Evolutionary conservation across 2,113 vertebrate genomes (phyloP).

Genomic region (Brachyistius frenatus): DNA sequence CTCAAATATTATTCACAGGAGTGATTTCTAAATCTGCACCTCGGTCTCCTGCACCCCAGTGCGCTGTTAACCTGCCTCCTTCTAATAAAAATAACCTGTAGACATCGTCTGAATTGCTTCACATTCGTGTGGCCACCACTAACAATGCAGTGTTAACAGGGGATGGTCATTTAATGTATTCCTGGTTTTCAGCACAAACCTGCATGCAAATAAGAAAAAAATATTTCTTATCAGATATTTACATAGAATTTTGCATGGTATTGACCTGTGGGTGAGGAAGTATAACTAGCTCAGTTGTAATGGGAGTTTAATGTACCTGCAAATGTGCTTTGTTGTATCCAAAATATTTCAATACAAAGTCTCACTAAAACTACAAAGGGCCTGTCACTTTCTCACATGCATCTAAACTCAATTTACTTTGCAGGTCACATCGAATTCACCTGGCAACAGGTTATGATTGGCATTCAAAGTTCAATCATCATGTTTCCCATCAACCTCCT

Average conservation of each 20-base stretch:
- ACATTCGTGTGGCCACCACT: too few relatives aligned
- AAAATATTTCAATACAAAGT: background rate
- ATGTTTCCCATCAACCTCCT: constrained; percentile 97
- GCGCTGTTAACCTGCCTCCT: too few relatives aligned
- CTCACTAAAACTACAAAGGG: background rate
- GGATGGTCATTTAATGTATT: too few relatives aligned
- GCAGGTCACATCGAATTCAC: constrained; percentile 94
- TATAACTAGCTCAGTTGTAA: background rate
- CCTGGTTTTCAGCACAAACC: too few relatives aligned
- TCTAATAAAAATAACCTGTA: too few relatives aligned
- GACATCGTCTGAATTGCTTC: too few relatives aligned
- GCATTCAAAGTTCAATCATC: constrained; percentile 94
- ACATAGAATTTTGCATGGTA: background rate
- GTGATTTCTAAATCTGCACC: too few relatives aligned
- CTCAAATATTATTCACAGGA: too few relatives aligned
- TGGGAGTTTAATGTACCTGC: background rate
- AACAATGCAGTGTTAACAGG: too few relatives aligned
- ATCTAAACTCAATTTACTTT: constrained; percentile 17
- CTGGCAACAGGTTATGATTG: constrained; percentile 96
- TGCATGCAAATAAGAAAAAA: background rate
- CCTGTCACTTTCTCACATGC: background rate
- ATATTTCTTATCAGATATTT: background rate
- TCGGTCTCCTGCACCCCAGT: too few relatives aligned
- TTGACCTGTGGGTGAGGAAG: background rate
- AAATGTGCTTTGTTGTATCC: background rate